phyloP scores from a whole-genome alignment of 1,140 invertebrate genomes.

The Harpegnathos saltator region DNA sequence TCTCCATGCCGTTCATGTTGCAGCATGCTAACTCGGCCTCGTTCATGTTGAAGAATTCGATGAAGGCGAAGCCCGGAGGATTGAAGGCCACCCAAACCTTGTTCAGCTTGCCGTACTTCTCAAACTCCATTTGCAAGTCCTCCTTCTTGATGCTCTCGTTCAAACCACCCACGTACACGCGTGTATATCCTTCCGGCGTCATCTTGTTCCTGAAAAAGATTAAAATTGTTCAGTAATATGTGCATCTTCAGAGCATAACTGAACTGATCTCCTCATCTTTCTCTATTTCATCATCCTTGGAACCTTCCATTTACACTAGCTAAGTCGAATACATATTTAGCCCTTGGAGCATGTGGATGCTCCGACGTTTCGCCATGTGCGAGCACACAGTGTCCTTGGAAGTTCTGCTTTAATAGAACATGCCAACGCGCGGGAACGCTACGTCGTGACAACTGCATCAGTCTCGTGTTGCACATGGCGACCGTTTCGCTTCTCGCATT shows the following conservation, averaged over 20 bases:
- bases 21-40: slow-evolving; percentile 98
- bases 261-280: background rate
- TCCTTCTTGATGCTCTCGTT: slow-evolving; percentile 94
- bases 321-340: too few relatives aligned
- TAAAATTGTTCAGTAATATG: background rate
- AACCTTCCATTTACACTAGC: too few relatives aligned
- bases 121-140: slow-evolving; percentile 94
- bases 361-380: too few relatives aligned
- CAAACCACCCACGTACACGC: slow-evolving; percentile 94
- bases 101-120: slow-evolving; percentile 96
- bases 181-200: slow-evolving; percentile 87
- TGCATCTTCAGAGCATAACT: background rate
- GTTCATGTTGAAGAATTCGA: slow-evolving; percentile 98
- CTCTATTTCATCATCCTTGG: background rate
- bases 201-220: slow-evolving; percentile 75
- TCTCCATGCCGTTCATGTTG: slow-evolving; percentile 94
- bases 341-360: too few relatives aligned
- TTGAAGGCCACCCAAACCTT: slow-evolving; percentile 98
- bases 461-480: too few relatives aligned
- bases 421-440: too few relatives aligned
- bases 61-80: slow-evolving; percentile 98
- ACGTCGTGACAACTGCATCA: too few relatives aligned
- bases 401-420: too few relatives aligned
- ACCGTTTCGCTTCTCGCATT: too few relatives aligned
- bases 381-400: too few relatives aligned